Percentiles rank a stretch among this genome's conserved stretches.
Conservation (phyloP, 2,113 vertebrate species). For the Percina caprodes region DNA sequence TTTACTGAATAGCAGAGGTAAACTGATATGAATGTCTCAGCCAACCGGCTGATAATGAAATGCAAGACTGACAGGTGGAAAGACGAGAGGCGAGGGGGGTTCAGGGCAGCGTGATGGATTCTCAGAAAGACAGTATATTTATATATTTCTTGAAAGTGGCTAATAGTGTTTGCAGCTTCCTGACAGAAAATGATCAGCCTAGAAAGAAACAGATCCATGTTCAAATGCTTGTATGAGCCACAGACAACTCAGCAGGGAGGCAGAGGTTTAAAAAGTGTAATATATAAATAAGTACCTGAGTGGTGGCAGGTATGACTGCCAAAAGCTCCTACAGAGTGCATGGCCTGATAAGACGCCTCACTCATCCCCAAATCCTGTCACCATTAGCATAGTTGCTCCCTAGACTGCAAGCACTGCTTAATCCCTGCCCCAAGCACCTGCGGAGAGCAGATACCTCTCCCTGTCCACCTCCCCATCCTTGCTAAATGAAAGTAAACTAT, state of each 20-base stretch:
- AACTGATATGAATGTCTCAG: conserved; percentile 65
- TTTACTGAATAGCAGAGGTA: conserved; percentile 46
- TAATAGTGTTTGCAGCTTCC: conserved; percentile 57
- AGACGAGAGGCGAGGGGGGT: neutral
- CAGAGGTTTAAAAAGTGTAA: conserved; percentile 63
- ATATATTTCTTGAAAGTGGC: conserved; percentile 45
- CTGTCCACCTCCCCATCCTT: conserved; percentile 43
- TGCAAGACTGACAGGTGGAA: conserved; percentile 19
- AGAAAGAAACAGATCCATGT: conserved; percentile 42
- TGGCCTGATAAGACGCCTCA: conserved; percentile 74
- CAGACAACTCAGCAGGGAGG: conserved; percentile 36
- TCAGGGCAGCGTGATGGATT: conserved; percentile 10
- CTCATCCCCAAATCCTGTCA: conserved; percentile 75
- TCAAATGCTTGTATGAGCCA: conserved; percentile 37
- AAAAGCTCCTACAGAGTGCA: conserved; percentile 65
- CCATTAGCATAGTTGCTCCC: conserved; percentile 77
- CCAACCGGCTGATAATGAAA: conserved; percentile 61
- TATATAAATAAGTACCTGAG: conserved; percentile 65
- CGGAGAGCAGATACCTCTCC: conserved; percentile 64
- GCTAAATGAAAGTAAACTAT: conserved; percentile 74
- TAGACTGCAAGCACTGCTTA: conserved; percentile 69
- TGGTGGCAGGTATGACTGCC: conserved; percentile 67
- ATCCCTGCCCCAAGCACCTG: conserved; percentile 64
- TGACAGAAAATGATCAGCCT: conserved; percentile 47
- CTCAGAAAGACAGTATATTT: conserved; percentile 35